These are phyloP conservation scores for Pollenia angustigena DNA, from an alignment of 2,888 invertebrate species.

Conservation along the genomic window DNA sequence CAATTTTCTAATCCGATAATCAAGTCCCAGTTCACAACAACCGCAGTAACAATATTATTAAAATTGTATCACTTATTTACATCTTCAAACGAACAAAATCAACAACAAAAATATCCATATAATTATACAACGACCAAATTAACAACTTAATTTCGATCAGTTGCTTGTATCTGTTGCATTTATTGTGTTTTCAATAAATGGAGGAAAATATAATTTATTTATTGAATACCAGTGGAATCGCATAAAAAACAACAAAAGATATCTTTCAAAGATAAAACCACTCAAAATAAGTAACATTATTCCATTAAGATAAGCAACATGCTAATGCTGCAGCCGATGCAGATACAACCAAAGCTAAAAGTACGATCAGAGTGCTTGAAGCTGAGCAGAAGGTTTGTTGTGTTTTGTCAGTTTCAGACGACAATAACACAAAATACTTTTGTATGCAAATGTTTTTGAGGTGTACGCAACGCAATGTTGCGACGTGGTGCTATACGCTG, in stretches of 20 bases:
- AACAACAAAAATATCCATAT: background rate
- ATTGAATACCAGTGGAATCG: slow-evolving; percentile 46
- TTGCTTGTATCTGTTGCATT: background rate
- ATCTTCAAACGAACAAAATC: no score
- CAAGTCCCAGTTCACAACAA: background rate
- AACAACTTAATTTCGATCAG: slow-evolving; percentile 50
- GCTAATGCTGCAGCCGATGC: slow-evolving; percentile 19
- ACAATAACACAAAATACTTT: slow-evolving; percentile 38
- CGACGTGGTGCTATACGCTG: background rate
- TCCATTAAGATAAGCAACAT: slow-evolving; percentile 62
- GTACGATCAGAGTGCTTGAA: slow-evolving; percentile 12
- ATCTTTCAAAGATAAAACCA: slow-evolving; percentile 54
- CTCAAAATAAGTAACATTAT: slow-evolving; percentile 49
- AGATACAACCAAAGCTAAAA: background rate
- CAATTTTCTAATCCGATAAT: background rate
- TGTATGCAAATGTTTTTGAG: slow-evolving; percentile 33
- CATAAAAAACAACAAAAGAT: slow-evolving; percentile 38
- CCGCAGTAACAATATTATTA: background rate
- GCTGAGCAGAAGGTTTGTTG: slow-evolving; percentile 3
- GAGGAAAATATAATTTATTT: slow-evolving; percentile 36
- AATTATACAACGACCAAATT: background rate
- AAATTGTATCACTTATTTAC: background rate
- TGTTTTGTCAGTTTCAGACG: slow-evolving; percentile 21
- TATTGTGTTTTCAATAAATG: background rate
- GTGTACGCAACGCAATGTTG: background rate